Evolutionary conservation across 2,113 vertebrate genomes (phyloP).

Genomic region (Cinclus cinclus): DNA sequence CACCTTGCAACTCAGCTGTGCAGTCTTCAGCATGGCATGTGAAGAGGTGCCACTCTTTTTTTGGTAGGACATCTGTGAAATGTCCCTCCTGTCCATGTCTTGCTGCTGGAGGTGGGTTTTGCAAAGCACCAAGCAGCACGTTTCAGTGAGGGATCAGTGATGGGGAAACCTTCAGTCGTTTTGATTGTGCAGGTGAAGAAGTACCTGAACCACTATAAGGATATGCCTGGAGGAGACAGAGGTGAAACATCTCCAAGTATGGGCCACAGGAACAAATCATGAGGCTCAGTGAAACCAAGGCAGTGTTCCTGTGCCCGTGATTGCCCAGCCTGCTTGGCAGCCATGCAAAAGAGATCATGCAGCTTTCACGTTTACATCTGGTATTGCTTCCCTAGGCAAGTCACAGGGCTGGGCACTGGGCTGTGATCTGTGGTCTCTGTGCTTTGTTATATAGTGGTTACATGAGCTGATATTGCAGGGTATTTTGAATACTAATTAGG

Average conservation of each 20-base stretch:
- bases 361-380: background rate
- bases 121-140: background rate
- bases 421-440: background rate
- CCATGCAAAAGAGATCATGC: background rate
- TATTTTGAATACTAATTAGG: background rate
- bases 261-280: background rate
- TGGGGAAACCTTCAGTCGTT: background rate
- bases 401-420: background rate
- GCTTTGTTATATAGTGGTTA: slow-evolving; percentile 5
- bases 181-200: background rate
- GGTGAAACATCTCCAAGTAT: background rate
- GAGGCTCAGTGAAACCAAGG: background rate
- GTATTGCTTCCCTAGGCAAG: background rate
- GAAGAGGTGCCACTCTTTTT: background rate
- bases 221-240: background rate
- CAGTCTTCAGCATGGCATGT: background rate
- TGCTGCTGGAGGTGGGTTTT: background rate
- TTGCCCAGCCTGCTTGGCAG: background rate
- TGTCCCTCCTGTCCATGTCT: background rate
- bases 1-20: background rate
- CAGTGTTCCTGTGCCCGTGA: background rate
- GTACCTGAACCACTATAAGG: background rate
- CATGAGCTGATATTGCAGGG: background rate
- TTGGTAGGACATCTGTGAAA: background rate
- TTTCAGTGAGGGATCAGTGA: background rate